Base-by-base conservation (phyloP, 2,888 invertebrate genomes). In the Melinopterus prodromus region DNA sequence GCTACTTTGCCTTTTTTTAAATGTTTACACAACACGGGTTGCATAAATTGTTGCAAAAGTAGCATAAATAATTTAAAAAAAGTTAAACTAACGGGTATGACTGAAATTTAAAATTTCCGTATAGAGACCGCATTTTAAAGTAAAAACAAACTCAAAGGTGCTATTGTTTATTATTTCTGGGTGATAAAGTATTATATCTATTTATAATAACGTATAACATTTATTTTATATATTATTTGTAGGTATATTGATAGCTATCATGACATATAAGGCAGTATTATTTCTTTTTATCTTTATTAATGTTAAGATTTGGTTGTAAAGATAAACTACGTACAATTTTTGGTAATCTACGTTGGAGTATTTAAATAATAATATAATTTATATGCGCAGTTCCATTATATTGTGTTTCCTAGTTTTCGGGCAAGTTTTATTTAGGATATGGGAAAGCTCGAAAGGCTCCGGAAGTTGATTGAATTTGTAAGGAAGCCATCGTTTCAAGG, bases 181-280 rank as follows among this genome's bases (percentile, higher is more conserved):
- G 53, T 53, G 53, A 53, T 53, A 53, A 53, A 53, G 53, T 53
- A 12, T 53, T 53, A 12, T 53, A 53, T 53, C 12, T 9, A 53
- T 53, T 53, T 53, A 53, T 12, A 53, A 38, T 53, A 12, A 53
- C 53, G 12, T 4, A 53, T 53, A 26, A 26, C 26, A 26, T 26
- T 26, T 26, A 26, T 26, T 26, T 26, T 26, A 36, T 69, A 78
- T 38, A 12, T 26, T 26, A 26, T 26, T 26, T 26, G 1, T 26
- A 26, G 26, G 26, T 26, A 26, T 26, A 26, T 26, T 26, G 3
- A 26, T 26, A 26, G 26, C 26, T 26, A 26, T 3, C 26, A 26
- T 26, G 26, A 26, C 26, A 26, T n/a, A 3, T 70, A 70, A 74
- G 75, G 75, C 78, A 78, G 78, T 78, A 37, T 16, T 78, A 69